These are phyloP conservation scores for Leptinotarsa juncta DNA, from an alignment of 2,888 invertebrate species.

Conservation along the genomic window DNA sequence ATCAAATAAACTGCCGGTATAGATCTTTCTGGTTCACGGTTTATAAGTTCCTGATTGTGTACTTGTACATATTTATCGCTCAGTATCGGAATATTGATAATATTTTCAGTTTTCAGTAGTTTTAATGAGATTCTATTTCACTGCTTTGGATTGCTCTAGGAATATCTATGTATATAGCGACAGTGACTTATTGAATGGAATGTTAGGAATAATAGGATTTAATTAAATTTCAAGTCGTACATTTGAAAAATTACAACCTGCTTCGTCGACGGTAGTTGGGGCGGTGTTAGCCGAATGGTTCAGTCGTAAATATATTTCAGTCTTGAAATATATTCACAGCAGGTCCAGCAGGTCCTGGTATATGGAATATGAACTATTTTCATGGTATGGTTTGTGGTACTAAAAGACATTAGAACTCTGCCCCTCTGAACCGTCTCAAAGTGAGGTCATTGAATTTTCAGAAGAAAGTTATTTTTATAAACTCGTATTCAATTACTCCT, in stretches of 20 bases:
- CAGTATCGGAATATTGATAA: slow-evolving; percentile 13
- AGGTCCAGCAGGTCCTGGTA: too few relatives aligned
- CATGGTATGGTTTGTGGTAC: too few relatives aligned
- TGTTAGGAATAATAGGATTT: slow-evolving; percentile 7
- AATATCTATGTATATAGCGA: slow-evolving; percentile 14
- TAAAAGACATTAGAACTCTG: too few relatives aligned
- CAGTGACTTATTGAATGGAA: slow-evolving; percentile 7
- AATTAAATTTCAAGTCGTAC: slow-evolving; percentile 4
- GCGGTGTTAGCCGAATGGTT: background rate
- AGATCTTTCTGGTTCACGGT: slow-evolving; percentile 10
- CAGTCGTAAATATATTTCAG: background rate
- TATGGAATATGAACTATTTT: too few relatives aligned
- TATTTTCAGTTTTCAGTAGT: slow-evolving; percentile 19
- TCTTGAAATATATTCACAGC: too few relatives aligned
- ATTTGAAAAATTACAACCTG: background rate
- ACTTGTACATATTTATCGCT: slow-evolving; percentile 14
- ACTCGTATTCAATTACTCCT: too few relatives aligned
- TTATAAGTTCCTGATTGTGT: slow-evolving; percentile 19
- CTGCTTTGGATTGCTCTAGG: slow-evolving; percentile 17
- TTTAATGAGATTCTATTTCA: slow-evolving; percentile 20
- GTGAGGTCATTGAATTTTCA: too few relatives aligned
- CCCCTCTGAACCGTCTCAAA: too few relatives aligned
- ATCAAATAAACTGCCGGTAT: slow-evolving; percentile 16
- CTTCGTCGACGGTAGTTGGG: background rate
- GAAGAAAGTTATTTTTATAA: too few relatives aligned